Conservation (phyloP, 2,888 invertebrate genomes). For the Marasmarcha lunaedactyla region DNA sequence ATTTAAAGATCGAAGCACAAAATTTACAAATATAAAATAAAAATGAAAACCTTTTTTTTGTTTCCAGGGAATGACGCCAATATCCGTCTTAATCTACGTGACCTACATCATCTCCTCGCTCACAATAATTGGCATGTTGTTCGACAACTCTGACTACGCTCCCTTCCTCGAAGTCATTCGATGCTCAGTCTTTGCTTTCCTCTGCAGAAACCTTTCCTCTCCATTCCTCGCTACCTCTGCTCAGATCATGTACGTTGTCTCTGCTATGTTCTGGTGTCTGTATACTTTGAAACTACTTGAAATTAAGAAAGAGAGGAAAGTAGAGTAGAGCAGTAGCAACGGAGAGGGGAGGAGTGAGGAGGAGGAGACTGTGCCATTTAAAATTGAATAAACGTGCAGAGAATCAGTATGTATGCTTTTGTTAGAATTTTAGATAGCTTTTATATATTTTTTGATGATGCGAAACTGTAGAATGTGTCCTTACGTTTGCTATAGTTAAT, state of each 20-base stretch:
- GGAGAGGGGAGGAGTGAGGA: too few relatives aligned
- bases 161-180: conserved; percentile 69
- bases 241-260: conserved; percentile 57
- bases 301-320: conserved; percentile 48
- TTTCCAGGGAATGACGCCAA: conserved; percentile 60
- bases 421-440: too few relatives aligned
- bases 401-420: background rate
- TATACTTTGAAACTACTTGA: conserved; percentile 70
- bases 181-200: conserved; percentile 58
- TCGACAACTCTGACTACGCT: conserved; percentile 72
- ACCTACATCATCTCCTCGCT: conserved; percentile 72
- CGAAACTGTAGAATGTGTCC: too few relatives aligned
- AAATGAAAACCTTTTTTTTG: too few relatives aligned
- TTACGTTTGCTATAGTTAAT: too few relatives aligned
- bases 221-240: conserved; percentile 29
- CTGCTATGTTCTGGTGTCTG: conserved; percentile 73
- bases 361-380: background rate
- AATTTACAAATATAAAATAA: too few relatives aligned
- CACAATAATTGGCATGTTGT: conserved; percentile 74
- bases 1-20: too few relatives aligned
- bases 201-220: conserved; percentile 26
- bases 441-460: too few relatives aligned
- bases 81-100: conserved; percentile 57
- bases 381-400: background rate
- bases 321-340: conserved; percentile 26